A percentile compares a stretch with the other conserved stretches of the same genome.
Evolutionary conservation across 2,113 vertebrate genomes (phyloP).

Genomic region (Aegithalos caudatus): DNA sequence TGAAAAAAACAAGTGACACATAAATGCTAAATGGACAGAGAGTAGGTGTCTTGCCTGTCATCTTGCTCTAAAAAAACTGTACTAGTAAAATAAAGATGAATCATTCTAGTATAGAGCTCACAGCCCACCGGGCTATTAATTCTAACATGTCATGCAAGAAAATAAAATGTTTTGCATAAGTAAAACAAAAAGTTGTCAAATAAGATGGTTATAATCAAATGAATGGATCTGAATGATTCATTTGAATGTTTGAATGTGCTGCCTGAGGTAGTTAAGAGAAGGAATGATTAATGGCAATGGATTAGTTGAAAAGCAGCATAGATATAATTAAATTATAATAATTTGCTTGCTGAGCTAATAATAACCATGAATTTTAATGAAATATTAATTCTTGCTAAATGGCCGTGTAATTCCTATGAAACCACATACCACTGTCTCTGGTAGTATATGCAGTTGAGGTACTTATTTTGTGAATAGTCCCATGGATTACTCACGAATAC

Average conservation of each 20-base stretch:
- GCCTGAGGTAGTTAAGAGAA: neutral
- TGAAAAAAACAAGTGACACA: constrained; percentile 19
- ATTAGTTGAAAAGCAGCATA: neutral
- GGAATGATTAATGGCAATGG: neutral
- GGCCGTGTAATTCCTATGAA: neutral
- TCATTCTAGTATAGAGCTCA: neutral
- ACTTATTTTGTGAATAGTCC: neutral
- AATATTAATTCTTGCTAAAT: constrained; percentile 18
- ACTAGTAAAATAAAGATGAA: constrained; percentile 25
- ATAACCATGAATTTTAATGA: constrained; percentile 16
- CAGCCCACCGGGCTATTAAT: constrained; percentile 31
- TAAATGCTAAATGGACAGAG: neutral
- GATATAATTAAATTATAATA: neutral
- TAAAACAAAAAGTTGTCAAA: constrained; percentile 29
- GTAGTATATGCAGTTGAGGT: neutral
- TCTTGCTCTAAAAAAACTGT: neutral
- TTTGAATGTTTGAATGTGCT: neutral
- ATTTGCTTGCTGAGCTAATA: constrained; percentile 21
- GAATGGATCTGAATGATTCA: constrained; percentile 25
- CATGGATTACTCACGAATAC: neutral
- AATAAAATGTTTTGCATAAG: constrained; percentile 15
- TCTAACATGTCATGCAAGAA: constrained; percentile 16
- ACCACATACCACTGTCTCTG: neutral
- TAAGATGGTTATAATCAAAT: constrained; percentile 17
- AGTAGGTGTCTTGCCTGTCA: neutral